A percentile compares a stretch with the other conserved stretches of the same genome.
These are phyloP conservation scores for Paraescarpia echinospica DNA, from an alignment of 1,140 invertebrate genomes.

Conservation along the genomic window DNA sequence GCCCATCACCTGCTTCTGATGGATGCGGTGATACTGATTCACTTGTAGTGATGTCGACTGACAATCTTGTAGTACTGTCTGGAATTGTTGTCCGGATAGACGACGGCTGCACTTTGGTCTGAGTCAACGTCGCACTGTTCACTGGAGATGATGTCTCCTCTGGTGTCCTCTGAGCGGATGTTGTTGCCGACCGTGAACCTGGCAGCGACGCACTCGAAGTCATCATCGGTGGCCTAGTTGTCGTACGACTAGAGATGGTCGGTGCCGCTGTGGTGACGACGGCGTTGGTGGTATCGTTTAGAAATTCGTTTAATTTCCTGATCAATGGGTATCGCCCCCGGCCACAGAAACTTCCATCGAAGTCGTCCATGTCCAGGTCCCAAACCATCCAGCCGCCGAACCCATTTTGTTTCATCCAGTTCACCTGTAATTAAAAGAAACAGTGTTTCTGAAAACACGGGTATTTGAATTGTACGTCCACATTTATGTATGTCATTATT, in stretches of 20 bases:
- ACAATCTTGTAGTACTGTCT: neutral
- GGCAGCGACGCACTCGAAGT: neutral
- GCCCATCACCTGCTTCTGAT: neutral
- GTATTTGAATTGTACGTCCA: no score
- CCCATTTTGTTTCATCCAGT: slow-evolving; percentile 88
- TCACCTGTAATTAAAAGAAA: slow-evolving; percentile 67
- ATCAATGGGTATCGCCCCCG: slow-evolving; percentile 32
- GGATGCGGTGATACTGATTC: neutral
- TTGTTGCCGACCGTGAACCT: neutral
- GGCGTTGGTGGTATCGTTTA: neutral
- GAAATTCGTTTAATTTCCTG: slow-evolving; percentile 46
- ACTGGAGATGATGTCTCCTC: neutral
- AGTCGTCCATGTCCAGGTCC: slow-evolving; percentile 84
- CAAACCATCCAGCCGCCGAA: slow-evolving; percentile 95
- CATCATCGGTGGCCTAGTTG: neutral
- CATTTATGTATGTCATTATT: no score
- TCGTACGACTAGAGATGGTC: neutral
- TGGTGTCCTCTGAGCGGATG: neutral
- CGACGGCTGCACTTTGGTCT: neutral
- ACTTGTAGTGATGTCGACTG: neutral
- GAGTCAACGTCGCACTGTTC: neutral
- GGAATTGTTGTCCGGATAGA: neutral
- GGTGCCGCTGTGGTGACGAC: neutral
- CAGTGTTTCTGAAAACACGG: neutral
- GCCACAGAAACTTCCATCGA: slow-evolving; percentile 31